Evolutionary conservation across 2,113 vertebrate species (phyloP).

Genomic region (Heteronetta atricapilla): DNA sequence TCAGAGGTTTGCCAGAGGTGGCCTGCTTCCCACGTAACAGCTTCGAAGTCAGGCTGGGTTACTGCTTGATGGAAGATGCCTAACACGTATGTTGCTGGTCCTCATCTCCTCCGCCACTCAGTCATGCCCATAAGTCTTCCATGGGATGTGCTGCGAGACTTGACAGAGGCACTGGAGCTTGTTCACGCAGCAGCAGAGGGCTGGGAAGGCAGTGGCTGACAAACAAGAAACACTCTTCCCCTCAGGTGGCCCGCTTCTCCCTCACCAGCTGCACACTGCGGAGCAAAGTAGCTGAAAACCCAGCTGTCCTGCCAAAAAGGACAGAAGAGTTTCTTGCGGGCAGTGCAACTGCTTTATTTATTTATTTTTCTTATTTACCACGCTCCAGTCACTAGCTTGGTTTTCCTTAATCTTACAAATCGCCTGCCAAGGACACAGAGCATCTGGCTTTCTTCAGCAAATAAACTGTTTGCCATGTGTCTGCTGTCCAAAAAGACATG

Average conservation of each 20-base stretch:
- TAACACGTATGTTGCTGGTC: not conserved
- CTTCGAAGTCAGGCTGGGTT: not conserved
- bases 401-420: slow-evolving; percentile 52
- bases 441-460: slow-evolving; percentile 63
- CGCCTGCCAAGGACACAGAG: slow-evolving; percentile 35
- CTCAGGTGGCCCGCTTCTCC: slow-evolving; percentile 33
- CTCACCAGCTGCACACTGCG: not conserved
- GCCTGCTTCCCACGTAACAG: not conserved
- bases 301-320: slow-evolving; percentile 41
- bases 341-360: not conserved
- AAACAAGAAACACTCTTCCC: slow-evolving; percentile 37
- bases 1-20: not conserved
- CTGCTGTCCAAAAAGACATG: slow-evolving; percentile 57
- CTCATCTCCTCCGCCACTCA: not conserved
- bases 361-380: slow-evolving; percentile 54
- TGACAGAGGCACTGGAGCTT: slow-evolving; percentile 2
- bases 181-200: not conserved
- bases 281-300: not conserved
- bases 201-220: not conserved
- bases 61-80: not conserved
- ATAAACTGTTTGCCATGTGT: slow-evolving; percentile 46
- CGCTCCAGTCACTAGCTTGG: slow-evolving; percentile 3
- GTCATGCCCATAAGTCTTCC: not conserved
- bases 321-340: not conserved
- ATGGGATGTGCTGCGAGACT: fast-evolving